Percentiles rank a stretch among this genome's conserved stretches.
These are phyloP conservation scores for Drosophila malerkotliana DNA, from an alignment of 1,140 invertebrate genomes.

Conservation along the genomic window DNA sequence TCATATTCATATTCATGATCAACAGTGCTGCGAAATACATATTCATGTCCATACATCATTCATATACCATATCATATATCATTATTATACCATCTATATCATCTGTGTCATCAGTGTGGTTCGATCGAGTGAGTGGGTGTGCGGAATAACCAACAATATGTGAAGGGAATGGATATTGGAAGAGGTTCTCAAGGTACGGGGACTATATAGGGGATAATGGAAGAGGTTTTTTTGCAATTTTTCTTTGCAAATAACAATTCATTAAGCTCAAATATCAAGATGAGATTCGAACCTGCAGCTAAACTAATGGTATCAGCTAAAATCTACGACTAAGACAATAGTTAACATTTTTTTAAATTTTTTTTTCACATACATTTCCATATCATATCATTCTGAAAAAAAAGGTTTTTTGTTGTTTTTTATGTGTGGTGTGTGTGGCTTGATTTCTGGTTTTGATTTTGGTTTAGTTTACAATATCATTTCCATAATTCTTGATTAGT, in stretches of 20 bases:
- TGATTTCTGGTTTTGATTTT: conserved; percentile 4
- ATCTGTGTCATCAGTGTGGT: not conserved
- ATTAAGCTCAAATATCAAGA: conserved; percentile 11
- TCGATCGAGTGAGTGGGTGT: conserved; percentile 4
- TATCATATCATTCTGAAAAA: conserved; percentile 1
- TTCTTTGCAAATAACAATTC: conserved; percentile 47
- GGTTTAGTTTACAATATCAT: conserved; percentile 7
- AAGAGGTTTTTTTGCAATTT: not conserved
- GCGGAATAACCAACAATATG: conserved; percentile 11
- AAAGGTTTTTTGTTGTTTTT: conserved; percentile 1
- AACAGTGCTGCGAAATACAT: conserved; percentile 18
- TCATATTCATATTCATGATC: conserved; percentile 29
- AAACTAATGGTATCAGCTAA: conserved; percentile 32
- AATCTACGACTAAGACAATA: conserved; percentile 53
- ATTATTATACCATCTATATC: conserved; percentile 10
- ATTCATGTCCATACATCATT: conserved; percentile 6
- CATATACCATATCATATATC: not conserved
- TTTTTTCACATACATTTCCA: conserved; percentile 19
- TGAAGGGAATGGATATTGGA: not conserved
- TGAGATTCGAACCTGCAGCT: conserved; percentile 11
- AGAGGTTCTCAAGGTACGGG: not conserved
- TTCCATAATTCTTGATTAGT: conserved; percentile 9
- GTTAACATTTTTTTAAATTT: conserved; percentile 40
- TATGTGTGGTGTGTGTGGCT: not conserved
- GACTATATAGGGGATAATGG: not conserved